Conservation (phyloP, 2,888 invertebrate species). For the Athalia cordata region DNA sequence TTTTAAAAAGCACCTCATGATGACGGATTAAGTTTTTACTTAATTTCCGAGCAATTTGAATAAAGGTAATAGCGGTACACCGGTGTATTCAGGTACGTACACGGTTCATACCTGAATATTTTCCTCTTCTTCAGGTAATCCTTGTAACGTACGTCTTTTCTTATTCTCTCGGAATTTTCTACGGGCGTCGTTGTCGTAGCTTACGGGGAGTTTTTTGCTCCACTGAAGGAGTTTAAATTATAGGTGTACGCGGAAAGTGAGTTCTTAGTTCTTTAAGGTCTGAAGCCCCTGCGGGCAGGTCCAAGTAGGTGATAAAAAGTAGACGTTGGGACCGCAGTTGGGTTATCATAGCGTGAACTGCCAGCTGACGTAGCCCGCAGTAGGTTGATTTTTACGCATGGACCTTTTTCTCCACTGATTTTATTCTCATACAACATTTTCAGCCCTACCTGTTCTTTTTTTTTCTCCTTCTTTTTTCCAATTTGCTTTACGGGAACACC, state of each 20-base stretch:
- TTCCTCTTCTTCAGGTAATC: not conserved
- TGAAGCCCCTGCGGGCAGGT: constrained; percentile 11
- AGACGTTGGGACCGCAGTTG: constrained; percentile 2
- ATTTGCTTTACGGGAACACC: too few species aligned
- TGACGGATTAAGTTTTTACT: too few species aligned
- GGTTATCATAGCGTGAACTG: constrained; percentile 30
- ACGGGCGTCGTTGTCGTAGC: not conserved
- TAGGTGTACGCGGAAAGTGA: constrained; percentile 30
- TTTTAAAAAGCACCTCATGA: too few species aligned
- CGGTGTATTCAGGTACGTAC: not conserved
- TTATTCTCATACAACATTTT: not conserved
- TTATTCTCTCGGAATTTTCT: constrained; percentile 1
- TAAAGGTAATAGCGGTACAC: not conserved
- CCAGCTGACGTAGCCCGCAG: constrained; percentile 12
- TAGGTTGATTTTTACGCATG: constrained; percentile 12
- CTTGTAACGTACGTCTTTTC: not conserved
- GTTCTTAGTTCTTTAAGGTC: constrained; percentile 22
- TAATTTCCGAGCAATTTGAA: not conserved
- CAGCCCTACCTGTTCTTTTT: too few species aligned
- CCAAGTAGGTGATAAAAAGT: constrained; percentile 34
- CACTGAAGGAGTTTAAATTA: constrained; percentile 9
- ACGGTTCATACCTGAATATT: not conserved
- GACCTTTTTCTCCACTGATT: not conserved
- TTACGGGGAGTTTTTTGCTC: not conserved
- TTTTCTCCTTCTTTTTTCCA: too few species aligned